These are phyloP conservation scores for Ictidomys tridecemlineatus DNA, from an alignment of 2,113 vertebrate species.

Conservation along the genomic window DNA sequence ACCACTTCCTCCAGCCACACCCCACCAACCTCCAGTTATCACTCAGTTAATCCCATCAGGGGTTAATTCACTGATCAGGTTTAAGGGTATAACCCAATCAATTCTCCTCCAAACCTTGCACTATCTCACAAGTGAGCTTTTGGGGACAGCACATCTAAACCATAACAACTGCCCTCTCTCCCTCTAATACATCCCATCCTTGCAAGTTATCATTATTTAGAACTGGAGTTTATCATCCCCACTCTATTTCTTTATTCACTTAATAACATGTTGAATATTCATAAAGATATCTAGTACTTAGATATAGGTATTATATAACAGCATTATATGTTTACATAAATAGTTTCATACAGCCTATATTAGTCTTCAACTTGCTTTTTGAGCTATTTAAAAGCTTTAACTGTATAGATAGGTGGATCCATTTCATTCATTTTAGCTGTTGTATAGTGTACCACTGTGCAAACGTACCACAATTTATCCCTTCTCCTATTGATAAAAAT, in stretches of 20 bases:
- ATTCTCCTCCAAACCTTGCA: too few species aligned
- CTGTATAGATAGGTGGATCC: background rate
- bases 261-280: background rate
- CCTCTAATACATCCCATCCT: background rate
- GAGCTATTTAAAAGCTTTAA: background rate
- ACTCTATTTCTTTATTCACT: background rate
- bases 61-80: too few species aligned
- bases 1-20: too few species aligned
- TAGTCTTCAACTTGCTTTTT: background rate
- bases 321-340: background rate
- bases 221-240: background rate
- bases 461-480: background rate
- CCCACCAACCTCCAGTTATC: too few species aligned
- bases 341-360: background rate
- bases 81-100: too few species aligned
- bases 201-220: background rate
- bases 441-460: background rate
- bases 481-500: background rate
- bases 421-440: conserved; percentile 2
- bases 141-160: too few species aligned
- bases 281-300: background rate
- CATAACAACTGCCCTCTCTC: background rate
- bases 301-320: background rate
- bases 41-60: too few species aligned
- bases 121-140: too few species aligned